Base-by-base conservation (phyloP, 2,797 vertebrate species). In the Euthynnus affinis region DNA sequence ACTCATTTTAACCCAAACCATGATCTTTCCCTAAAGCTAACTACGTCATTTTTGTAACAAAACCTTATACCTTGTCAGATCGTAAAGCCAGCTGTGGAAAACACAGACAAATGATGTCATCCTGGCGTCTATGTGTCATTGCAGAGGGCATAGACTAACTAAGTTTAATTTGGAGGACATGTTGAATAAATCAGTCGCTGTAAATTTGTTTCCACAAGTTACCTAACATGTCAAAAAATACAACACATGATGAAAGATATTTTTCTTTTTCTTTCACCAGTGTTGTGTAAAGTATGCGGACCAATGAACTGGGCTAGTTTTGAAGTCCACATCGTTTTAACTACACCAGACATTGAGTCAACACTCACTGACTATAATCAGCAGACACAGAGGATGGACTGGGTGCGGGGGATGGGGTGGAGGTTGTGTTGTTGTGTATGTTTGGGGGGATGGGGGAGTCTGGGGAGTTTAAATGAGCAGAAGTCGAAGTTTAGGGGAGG, bases 391-490 rank as follows among this genome's bases (percentile, higher is more conserved):
- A 63, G 74, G 80, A 71, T 57, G 71, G 29, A 49, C 25, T 13
- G 56, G 14, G 15, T 13, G 37, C 23, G 48, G 53, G 70, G 34
- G 44, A n/a, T 37, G 53, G 74, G 51, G 55, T 17, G 46, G 58
- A 57, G 58, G 67, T 18, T 61, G 57, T 64, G 71, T 74, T 76
- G 58, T 32, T 73, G 72, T 71, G 71, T 29, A 61, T 44, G 67
- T 44, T 59, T 84, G 83, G 83, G 76, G 79, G 76, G 80, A 46
- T 70, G 76, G 84, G 60, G 42, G 42, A 53, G 74, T 55, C 74
- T 75, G 72, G 61, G 80, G 79, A 83, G 76, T 80, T 88, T 89
- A 90, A 90, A 89, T 71, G 87, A 84, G 81, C 82, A 86, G 79
- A 80, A 82, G 76, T 81, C 3, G 59, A 53, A 40, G 75, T 59